Base-by-base conservation (phyloP, 2,888 invertebrate genomes). In the Chymomyza caudatula region DNA sequence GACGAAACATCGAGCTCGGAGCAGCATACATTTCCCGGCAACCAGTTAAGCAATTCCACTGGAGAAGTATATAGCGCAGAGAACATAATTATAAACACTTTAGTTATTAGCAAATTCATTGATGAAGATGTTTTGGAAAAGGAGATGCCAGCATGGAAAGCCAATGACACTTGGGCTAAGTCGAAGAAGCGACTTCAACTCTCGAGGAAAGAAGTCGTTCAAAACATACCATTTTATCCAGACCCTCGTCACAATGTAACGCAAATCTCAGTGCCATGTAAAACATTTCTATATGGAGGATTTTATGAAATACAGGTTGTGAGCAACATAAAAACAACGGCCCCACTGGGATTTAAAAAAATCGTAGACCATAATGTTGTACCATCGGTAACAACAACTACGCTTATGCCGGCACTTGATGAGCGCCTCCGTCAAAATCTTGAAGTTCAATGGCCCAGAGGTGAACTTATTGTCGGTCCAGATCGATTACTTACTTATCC, bases 391-490 rank as follows among this genome's bases (percentile, higher is more conserved):
- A 77, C 71, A 0, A 88, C 85, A 15, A 88, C 88, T 4, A 88
- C 88, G 0, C 63, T 88, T 25, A 85, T 88, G 82, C 88, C 88
- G 0, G 58, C 73, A 0, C 78, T 76, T 58, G 89, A 90, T 69
- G 90, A 90, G 75, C 86, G 89, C 2, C 66, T 90, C 42, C 76
- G 85, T 54, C 89, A 91, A 65, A 90, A 93, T 65, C 92, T 96
- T 80, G 95, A 96, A 80, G 96, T 96, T 4, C 92, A 94, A 89
- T 96, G 96, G 96, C 96, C 96, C 4, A 92, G 92, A 65, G 95
- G 95, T 0, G 92, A 92, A 69, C 89, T 96, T 76, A 93, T 93
- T 58, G 92, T 96, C 56, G 94, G 94, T 63, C 95, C 95, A 3
- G 94, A 95, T 80, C 93, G 94, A 78, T 93, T 96, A 60, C 93